These are phyloP conservation scores for Cydia splendana DNA, from an alignment of 1,140 invertebrate species.

Conservation along the genomic window DNA sequence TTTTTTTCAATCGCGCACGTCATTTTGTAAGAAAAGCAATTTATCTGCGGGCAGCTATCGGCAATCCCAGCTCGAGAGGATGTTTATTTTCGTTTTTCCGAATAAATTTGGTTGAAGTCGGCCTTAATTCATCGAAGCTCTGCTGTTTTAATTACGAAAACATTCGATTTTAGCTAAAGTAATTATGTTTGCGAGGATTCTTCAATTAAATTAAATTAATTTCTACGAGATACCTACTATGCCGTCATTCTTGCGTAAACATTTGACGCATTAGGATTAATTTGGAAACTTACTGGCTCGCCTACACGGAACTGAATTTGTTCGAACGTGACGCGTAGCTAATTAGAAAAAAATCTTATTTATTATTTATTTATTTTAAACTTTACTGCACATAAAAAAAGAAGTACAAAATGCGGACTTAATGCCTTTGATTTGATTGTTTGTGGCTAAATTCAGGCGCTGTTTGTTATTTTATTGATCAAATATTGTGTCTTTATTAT, in stretches of 20 bases:
- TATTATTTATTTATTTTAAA: too few relatives aligned
- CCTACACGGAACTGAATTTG: background rate
- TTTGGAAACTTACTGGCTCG: background rate
- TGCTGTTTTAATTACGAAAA: constrained; percentile 27
- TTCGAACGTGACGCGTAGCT: background rate
- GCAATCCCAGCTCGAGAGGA: background rate
- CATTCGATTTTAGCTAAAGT: constrained; percentile 21
- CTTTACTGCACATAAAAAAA: too few relatives aligned
- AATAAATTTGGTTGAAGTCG: constrained; percentile 29
- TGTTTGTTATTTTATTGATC: background rate
- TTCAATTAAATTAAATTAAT: constrained; percentile 13
- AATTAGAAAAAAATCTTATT: too few relatives aligned
- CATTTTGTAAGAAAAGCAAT: constrained; percentile 30
- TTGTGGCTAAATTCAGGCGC: background rate
- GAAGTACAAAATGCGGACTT: too few relatives aligned
- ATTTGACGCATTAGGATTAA: background rate
- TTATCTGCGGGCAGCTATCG: constrained; percentile 30
- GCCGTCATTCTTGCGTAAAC: background rate
- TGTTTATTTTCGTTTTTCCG: constrained; percentile 20
- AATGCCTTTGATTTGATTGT: background rate
- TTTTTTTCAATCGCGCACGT: constrained; percentile 21
- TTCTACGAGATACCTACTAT: background rate
- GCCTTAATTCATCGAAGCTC: constrained; percentile 23
- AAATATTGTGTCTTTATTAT: background rate
- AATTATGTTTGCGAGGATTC: background rate